Conservation (phyloP, 35 echinoderm and acorn worm species). For the Heliocidaris erythrogramma region DNA sequence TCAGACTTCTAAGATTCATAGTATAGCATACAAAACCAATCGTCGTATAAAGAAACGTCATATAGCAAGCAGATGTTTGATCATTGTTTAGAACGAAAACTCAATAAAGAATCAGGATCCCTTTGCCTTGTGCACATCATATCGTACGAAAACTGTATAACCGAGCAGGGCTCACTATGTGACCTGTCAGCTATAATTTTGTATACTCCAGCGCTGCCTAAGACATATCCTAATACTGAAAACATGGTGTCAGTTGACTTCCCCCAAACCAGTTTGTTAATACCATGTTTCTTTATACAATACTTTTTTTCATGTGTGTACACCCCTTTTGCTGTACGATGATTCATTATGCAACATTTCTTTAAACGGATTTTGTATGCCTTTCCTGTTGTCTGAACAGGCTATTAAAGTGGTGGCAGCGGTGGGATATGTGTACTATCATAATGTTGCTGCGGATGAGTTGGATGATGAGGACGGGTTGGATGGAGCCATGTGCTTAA, state of each 20-base stretch:
- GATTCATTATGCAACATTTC: neutral
- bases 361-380: neutral
- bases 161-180: too few relatives aligned
- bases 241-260: neutral
- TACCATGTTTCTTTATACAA: neutral
- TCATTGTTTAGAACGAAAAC: too few relatives aligned
- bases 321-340: neutral
- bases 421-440: conserved; percentile 35
- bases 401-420: neutral
- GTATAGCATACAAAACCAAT: too few relatives aligned
- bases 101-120: too few relatives aligned
- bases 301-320: neutral
- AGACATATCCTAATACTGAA: too few relatives aligned
- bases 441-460: conserved; percentile 29
- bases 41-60: too few relatives aligned
- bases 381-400: neutral
- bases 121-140: too few relatives aligned
- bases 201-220: too few relatives aligned
- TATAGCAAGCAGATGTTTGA: too few relatives aligned
- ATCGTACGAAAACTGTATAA: too few relatives aligned
- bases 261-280: neutral
- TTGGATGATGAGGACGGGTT: neutral
- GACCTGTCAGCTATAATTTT: too few relatives aligned
- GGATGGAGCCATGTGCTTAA: conserved; percentile 52
- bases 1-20: too few relatives aligned